Conservation (phyloP, 2,888 invertebrate species). For the Geophilus truncorum region DNA sequence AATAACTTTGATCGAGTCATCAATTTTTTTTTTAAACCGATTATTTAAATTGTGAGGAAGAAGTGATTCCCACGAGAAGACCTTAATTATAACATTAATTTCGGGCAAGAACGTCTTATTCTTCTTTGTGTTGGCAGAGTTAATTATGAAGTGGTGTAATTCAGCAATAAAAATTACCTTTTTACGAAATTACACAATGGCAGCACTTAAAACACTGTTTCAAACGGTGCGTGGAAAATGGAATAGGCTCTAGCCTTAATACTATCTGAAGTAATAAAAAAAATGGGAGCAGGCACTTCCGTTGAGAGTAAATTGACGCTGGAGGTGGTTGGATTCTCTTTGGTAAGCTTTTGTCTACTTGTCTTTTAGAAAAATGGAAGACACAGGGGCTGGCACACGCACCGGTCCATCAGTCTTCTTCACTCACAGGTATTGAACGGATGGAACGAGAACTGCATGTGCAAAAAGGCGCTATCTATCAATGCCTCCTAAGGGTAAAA, state of each 20-base stretch:
- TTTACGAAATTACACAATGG: background rate
- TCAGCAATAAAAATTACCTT: background rate
- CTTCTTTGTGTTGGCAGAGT: background rate
- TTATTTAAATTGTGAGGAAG: background rate
- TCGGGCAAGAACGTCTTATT: background rate
- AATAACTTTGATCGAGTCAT: constrained; percentile 6
- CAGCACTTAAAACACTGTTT: background rate
- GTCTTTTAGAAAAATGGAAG: background rate
- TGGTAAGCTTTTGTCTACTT: background rate
- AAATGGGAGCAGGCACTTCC: background rate
- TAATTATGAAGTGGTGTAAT: background rate
- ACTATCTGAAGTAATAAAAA: background rate
- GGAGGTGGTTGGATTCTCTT: background rate
- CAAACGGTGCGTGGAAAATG: background rate
- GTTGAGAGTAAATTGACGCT: background rate
- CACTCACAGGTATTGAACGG: background rate
- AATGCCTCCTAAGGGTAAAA: background rate
- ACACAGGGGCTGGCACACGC: background rate
- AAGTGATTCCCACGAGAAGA: background rate
- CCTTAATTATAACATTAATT: background rate
- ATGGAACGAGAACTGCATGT: background rate
- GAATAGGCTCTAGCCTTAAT: background rate
- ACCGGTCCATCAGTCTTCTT: background rate
- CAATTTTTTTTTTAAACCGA: background rate
- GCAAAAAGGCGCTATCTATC: background rate